Evolutionary conservation across 2,113 vertebrate genomes (phyloP), one percentile per base, ranked within the genome.

Genomic region (Varanus salvator): DNA sequence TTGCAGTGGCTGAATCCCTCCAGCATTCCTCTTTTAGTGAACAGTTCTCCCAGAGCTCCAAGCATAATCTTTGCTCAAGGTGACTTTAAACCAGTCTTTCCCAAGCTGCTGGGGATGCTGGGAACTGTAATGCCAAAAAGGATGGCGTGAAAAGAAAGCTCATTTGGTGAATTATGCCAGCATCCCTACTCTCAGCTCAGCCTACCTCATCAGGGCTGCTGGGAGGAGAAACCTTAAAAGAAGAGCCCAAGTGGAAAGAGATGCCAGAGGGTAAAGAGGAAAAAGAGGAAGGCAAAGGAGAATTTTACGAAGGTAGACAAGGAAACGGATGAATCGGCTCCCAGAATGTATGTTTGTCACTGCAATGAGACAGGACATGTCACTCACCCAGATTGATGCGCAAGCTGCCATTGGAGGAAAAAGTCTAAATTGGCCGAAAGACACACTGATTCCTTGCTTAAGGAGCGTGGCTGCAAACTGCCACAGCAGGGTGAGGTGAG

Each of bases 351-450:
- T 88, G 76, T 80, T 71, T 88, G 25, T 5, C 25, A 88, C 74
- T 52, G 9, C n/a, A 64, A 52, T 75, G 9, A 69, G 80, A 74
- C n/a, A 71, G 87, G 78, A 74, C 17, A 8, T 44, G 80, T 88
- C 87, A 88, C 52, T 88, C 87, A 88, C 80, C 50, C 4, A 60
- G 87, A 88, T 48, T 82, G 87, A 88, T 48, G 23, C 78, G 50
- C 17, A 57, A 38, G 68, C 50, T 74, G 78, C 78, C 87, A 31
- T 72, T 60, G 68, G 68, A 82, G 82, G 15, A 88, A 83, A 78
- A 83, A 72, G 72, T 72, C 87, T 88, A 54, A 88, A 88, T 88
- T 88, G 82, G 87, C 38, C 87, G 81, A 82, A 88, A 82, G 81
- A 29, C 6, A 34, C 44, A 50, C 69, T 74, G 80, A 83, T 88